Percentiles rank a stretch among this genome's conserved stretches.
Evolutionary conservation across 92 coral and sea anemone species (phyloP).

Genomic region (Zoanthus sansibaricus): DNA sequence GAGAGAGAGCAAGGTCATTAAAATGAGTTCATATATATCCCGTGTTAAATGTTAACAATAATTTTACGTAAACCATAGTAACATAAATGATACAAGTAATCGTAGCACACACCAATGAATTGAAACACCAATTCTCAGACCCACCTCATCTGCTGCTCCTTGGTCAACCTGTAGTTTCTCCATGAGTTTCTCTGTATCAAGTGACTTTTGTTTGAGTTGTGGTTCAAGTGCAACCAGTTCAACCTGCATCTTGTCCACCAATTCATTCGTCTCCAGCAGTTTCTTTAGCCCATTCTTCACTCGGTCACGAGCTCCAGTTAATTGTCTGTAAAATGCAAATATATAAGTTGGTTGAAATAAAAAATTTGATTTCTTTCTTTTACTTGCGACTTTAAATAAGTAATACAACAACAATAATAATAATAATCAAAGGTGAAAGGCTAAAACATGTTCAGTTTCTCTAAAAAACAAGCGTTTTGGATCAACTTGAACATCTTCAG

Average conservation of each 20-base stretch:
- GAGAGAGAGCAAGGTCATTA: too few species aligned
- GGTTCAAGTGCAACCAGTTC: conserved; percentile 97
- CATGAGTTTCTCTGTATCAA: conserved; percentile 98
- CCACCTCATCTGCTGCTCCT: conserved; percentile 97
- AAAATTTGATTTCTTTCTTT: background rate
- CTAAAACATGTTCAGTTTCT: too few species aligned
- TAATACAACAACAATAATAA: too few species aligned
- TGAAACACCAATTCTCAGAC: background rate
- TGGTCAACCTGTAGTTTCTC: conserved; percentile 97
- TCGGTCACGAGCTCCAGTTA: conserved; percentile 97
- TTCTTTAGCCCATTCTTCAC: conserved; percentile 96
- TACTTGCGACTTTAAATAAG: too few species aligned
- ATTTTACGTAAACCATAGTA: background rate
- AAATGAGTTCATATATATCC: too few species aligned
- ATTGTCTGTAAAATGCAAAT: conserved; percentile 65
- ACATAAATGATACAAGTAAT: background rate
- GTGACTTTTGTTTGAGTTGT: conserved; percentile 92
- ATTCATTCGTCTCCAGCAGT: conserved; percentile 94
- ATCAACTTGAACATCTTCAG: too few species aligned
- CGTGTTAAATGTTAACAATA: too few species aligned
- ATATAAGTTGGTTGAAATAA: too few species aligned
- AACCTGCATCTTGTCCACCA: conserved; percentile 97
- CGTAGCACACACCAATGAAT: background rate
- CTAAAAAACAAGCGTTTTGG: too few species aligned
- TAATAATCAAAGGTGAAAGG: too few species aligned